Percentiles rank a stretch among this genome's conserved stretches.
These are phyloP conservation scores for Zosterops pallidus DNA, from an alignment of 2,113 vertebrate species.

Conservation along the genomic window DNA sequence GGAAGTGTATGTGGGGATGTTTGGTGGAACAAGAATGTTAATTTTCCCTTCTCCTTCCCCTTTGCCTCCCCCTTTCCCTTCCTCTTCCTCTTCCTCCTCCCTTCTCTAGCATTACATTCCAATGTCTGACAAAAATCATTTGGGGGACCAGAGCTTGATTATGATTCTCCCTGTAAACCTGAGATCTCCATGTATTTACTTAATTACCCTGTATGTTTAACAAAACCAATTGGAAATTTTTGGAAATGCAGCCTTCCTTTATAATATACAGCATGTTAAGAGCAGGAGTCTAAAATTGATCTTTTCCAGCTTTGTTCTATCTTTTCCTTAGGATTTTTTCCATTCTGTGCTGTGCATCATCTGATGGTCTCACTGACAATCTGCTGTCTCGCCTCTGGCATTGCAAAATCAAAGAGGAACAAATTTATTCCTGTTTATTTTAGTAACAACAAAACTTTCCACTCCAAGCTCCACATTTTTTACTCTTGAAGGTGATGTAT, in stretches of 20 bases:
- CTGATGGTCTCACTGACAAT: neutral
- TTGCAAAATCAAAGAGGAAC: neutral
- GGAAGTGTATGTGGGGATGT: neutral
- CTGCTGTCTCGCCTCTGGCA: neutral
- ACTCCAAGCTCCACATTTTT: neutral
- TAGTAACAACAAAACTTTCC: constrained; percentile 5
- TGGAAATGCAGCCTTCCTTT: neutral
- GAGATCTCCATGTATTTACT: neutral
- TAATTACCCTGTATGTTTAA: rapidly evolving
- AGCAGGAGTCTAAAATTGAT: neutral
- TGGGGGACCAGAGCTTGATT: neutral
- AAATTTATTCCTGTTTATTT: constrained; percentile 36
- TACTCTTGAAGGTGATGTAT: constrained; percentile 22
- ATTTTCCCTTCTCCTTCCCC: too few species aligned
- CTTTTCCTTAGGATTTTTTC: neutral
- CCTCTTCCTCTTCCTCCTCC: neutral
- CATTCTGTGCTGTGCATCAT: neutral
- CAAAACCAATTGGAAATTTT: neutral
- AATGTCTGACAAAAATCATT: neutral
- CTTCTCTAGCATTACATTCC: neutral
- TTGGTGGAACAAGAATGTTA: rapidly evolving
- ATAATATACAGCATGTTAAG: neutral
- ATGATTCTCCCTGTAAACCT: neutral
- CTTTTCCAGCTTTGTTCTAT: neutral
- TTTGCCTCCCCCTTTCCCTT: neutral